Evolutionary conservation across 2,888 invertebrate genomes (phyloP).

Genomic region (Chironomus tentans): DNA sequence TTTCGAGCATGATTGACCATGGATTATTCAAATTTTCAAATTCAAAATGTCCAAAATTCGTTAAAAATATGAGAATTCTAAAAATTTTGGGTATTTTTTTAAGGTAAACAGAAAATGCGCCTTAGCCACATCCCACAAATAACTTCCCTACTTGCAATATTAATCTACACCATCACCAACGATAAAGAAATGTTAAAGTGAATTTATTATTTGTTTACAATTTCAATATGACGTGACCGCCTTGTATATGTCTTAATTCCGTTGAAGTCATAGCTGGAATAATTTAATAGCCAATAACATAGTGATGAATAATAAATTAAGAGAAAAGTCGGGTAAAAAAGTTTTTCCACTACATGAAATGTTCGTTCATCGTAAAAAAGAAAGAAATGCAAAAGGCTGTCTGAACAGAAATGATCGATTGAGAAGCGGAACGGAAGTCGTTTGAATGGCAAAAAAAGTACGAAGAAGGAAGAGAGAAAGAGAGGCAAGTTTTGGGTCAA

Average conservation of each 20-base stretch:
- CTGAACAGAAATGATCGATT: background rate
- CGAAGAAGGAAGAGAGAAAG: background rate
- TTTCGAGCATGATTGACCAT: too few relatives aligned
- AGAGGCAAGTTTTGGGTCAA: background rate
- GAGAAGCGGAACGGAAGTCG: too few relatives aligned
- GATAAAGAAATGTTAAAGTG: background rate
- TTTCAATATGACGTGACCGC: background rate
- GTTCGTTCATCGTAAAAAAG: background rate
- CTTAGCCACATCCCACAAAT: too few relatives aligned
- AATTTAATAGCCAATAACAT: background rate
- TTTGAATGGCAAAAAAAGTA: background rate
- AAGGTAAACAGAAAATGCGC: too few relatives aligned
- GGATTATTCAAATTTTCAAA: too few relatives aligned
- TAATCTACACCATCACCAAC: background rate
- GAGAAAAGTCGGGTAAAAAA: background rate
- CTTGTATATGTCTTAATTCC: background rate
- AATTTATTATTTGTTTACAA: background rate
- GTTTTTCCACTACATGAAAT: background rate
- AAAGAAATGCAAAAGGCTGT: background rate
- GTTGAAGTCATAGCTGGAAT: background rate
- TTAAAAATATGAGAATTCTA: too few relatives aligned
- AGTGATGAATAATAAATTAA: background rate
- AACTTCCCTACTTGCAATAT: too few relatives aligned
- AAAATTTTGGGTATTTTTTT: too few relatives aligned
- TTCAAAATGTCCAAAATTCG: too few relatives aligned